These are phyloP conservation scores for Drosophila robusta DNA, from an alignment of 2,888 invertebrate genomes.

Conservation along the genomic window DNA sequence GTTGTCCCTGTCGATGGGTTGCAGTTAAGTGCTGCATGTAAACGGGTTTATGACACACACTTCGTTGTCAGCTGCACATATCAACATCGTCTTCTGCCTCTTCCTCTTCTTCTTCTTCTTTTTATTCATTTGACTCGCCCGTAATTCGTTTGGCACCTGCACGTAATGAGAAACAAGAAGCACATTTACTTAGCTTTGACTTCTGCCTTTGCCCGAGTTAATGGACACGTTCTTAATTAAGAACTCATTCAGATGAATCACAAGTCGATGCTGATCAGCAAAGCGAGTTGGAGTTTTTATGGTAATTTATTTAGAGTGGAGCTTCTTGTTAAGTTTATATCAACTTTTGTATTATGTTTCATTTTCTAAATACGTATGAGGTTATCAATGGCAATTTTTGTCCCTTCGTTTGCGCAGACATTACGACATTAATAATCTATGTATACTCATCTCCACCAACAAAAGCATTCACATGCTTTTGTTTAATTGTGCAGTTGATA, in stretches of 20 bases:
- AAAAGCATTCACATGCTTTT: too few species aligned
- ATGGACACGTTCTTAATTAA: conserved; percentile 31
- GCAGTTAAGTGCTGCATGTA: conserved; percentile 53
- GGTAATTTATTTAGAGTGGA: not conserved
- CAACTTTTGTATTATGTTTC: too few species aligned
- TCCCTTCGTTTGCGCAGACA: too few species aligned
- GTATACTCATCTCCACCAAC: too few species aligned
- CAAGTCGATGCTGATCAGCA: not conserved
- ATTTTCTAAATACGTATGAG: too few species aligned
- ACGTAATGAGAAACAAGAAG: conserved; percentile 30
- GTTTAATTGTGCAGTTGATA: not conserved
- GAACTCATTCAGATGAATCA: conserved; percentile 11
- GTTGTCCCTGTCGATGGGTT: conserved; percentile 49
- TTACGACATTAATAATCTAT: too few species aligned
- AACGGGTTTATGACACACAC: conserved; percentile 44
- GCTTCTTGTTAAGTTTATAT: too few species aligned
- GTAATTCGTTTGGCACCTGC: conserved; percentile 55
- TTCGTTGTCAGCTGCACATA: conserved; percentile 27
- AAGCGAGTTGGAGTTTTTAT: not conserved
- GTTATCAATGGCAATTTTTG: too few species aligned
- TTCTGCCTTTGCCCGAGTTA: conserved; percentile 11
- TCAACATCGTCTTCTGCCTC: not conserved
- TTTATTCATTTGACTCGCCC: conserved; percentile 22
- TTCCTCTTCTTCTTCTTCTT: conserved; percentile 3
- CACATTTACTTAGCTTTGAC: conserved; percentile 23